Evolutionary conservation across 2,888 invertebrate genomes (phyloP), one percentile per base, ranked within the genome.

Genomic region (Ceriagrion tenellum): DNA sequence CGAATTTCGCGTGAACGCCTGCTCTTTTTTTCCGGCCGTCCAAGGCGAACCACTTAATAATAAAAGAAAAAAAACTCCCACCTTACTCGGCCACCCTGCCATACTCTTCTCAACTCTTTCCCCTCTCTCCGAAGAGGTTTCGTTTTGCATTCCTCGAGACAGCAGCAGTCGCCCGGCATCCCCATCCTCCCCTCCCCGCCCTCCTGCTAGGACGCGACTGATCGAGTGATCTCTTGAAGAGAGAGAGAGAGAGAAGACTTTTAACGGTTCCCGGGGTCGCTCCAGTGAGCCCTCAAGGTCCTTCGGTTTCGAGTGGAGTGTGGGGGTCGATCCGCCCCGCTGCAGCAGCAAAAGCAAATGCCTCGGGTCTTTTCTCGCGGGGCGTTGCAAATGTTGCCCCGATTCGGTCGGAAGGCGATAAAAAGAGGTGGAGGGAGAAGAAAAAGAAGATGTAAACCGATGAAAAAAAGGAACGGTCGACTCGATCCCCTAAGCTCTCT

Each of bases 261-360:
- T n/a, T 81, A 81, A 81, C 81, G 81, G 81, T 81, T 81, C 81
- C 35, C 81, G 81, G 81, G 81, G 81, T 81, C 81, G 81, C 81
- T 81, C 81, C 81, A 81, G 81, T 35, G 81, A 81, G 81, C 81
- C 81, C 81, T 35, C 81, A 81, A 81, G 81, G 81, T 81, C 81
- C 35, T 81, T 81, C 59, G 3, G 59, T 59, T 16, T 13, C 16
- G 81, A 35, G 35, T 18, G 35, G 35, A 26, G 10, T 10, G 74
- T 12, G 81, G 81, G 81, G 81, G 18, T 13, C 10, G n/a, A 12
- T 23, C 69, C 10, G 47, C 47, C n/a, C 69, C 69, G 10, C 6
- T 69, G 69, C 69, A 69, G n/a, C 69, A 69, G n/a, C 69, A 23
- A 59, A 47, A 47, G 47, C 47, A 8, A 47, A 1, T 59, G 59